Base-by-base conservation (phyloP, 2,113 vertebrate species). In the Cheilinus undulatus region DNA sequence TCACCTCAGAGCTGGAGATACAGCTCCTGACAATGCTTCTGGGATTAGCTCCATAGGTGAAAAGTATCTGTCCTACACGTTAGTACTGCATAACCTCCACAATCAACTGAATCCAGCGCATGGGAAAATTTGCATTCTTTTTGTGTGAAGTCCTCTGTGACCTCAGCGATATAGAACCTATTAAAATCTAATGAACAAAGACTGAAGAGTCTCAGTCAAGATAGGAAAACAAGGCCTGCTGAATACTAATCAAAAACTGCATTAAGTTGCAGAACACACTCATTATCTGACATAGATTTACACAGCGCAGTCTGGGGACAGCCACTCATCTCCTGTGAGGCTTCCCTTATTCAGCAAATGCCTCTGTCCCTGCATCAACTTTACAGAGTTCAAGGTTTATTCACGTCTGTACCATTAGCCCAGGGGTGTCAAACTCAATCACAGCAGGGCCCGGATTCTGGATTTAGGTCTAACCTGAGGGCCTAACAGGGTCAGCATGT, bases 181-280 rank as follows among this genome's bases (percentile, higher is more conserved):
- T 87, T 84, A 76, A 80, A 75, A 76, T 82, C 40, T 76, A 86
- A 88, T 79, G 77, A 86, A 51, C 70, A 51, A 46, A 76, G 72
- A 82, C 62, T 73, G 87, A 82, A 76, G 54, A 27, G 64, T 24
- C 75, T 78, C 30, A 73, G 53, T 80, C 46, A 74, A 77, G 77
- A 78, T 17, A n/a, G 60, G 60, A 65, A 70, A 85, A 75, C 59
- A 56, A 77, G 56, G 32, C 77, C 46, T 12, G 19, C 26, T 36
- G 80, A 86, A 89, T 89, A 84, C 84, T 72, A 80, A 88, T 88
- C 65, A 74, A 38, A 75, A 56, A 38, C 26, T 19, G 20, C 74
- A 82, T 74, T 66, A 67, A 60, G 32, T 46, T 76, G 51, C 65
- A 65, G 60, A 78, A 50, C 54, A 68, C 54, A 59, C 46, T 58